Percentiles rank a stretch among this genome's conserved stretches.
These are phyloP conservation scores for Blomia tropicalis DNA, from an alignment of 2,888 invertebrate genomes.

Conservation along the genomic window DNA sequence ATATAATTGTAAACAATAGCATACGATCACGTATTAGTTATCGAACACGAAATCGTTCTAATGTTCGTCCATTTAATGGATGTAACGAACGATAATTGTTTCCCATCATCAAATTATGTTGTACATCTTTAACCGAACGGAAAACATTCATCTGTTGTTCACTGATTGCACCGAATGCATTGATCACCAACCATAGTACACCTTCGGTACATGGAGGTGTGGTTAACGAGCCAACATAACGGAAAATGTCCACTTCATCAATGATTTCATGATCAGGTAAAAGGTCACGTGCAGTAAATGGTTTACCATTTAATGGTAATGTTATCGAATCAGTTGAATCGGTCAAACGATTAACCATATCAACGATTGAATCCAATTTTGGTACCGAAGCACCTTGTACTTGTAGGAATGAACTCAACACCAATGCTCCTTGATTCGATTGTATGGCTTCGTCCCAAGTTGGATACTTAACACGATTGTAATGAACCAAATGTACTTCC, in stretches of 20 bases:
- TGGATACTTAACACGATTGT: not conserved
- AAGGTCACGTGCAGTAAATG: no score
- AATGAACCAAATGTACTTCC: constrained; percentile 8
- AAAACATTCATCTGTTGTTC: not conserved
- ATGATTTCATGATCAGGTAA: not conserved
- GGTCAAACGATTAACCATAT: not conserved
- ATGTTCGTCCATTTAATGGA: not conserved
- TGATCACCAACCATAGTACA: not conserved
- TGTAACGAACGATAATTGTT: not conserved
- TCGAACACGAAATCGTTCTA: not conserved
- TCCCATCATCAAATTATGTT: not conserved
- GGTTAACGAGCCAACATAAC: not conserved
- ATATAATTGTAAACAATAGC: no score
- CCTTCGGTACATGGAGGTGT: not conserved
- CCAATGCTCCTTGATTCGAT: not conserved
- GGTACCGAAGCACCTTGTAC: not conserved
- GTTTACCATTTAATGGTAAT: no score
- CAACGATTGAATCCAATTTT: not conserved
- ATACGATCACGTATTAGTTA: no score
- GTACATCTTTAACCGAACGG: not conserved
- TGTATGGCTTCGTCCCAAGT: not conserved
- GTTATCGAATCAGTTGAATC: not conserved
- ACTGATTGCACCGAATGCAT: not conserved
- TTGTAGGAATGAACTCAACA: not conserved
- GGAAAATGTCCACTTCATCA: not conserved